Conservation (phyloP, 2,888 invertebrate species). For the Drosophila macrothrix region DNA sequence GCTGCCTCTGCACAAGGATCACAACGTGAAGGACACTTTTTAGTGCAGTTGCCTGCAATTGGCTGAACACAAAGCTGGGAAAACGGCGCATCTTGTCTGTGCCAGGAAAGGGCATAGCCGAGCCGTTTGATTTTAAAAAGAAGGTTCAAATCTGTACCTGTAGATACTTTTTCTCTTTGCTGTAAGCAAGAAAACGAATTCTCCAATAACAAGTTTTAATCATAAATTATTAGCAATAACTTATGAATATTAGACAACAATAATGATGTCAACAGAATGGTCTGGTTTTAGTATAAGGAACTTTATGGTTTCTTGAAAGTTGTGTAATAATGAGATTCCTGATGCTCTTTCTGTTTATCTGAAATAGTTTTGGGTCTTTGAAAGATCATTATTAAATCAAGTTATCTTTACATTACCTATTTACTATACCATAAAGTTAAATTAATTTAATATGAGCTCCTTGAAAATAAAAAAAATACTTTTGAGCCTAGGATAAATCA, state of each 20-base stretch:
- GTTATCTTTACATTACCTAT: background rate
- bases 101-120: constrained; percentile 9
- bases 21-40: constrained; percentile 53
- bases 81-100: constrained; percentile 20
- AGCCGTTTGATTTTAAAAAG: background rate
- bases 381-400: background rate
- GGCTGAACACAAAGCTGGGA: constrained; percentile 12
- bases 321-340: background rate
- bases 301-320: background rate
- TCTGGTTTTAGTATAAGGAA: background rate
- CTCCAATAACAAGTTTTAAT: background rate
- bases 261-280: background rate
- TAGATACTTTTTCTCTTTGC: background rate
- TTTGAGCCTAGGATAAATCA: too few relatives aligned
- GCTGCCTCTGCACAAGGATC: constrained; percentile 25
- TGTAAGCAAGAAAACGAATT: background rate
- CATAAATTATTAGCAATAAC: too few relatives aligned
- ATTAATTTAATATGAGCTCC: background rate
- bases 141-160: background rate
- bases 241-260: too few relatives aligned
- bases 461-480: too few relatives aligned
- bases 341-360: background rate
- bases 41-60: constrained; percentile 55
- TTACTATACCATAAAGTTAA: too few relatives aligned
- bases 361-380: background rate